A percentile compares a stretch with the other conserved stretches of the same genome.
phyloP scores from a whole-genome alignment of 2,888 invertebrate species.

The Cheilosia urbana region DNA sequence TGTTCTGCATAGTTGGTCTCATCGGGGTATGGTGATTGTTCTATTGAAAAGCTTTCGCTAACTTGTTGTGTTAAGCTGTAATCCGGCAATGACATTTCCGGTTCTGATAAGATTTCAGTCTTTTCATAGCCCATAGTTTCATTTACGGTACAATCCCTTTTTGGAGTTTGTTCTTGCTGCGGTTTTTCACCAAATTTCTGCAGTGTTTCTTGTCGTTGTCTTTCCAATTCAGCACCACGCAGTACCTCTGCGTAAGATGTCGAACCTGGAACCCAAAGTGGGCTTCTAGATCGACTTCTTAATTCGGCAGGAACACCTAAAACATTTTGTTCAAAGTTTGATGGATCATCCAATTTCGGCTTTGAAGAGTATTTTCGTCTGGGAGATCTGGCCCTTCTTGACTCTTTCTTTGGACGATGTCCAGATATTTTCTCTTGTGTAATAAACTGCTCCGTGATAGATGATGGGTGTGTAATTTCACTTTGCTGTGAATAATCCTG shows the following conservation, averaged over 20 bases:
- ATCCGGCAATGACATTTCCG: slow-evolving; percentile 19
- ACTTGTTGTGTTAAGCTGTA: slow-evolving; percentile 26
- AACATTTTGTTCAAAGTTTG: slow-evolving; percentile 15
- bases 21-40: slow-evolving; percentile 15
- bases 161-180: slow-evolving; percentile 7
- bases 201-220: slow-evolving; percentile 74
- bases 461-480: not conserved
- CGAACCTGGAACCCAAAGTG: slow-evolving; percentile 90
- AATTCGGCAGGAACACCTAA: slow-evolving; percentile 74
- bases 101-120: slow-evolving; percentile 3
- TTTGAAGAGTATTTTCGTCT: slow-evolving; percentile 44
- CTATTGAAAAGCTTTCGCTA: not conserved
- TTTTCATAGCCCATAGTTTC: slow-evolving; percentile 15
- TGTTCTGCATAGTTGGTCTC: slow-evolving; percentile 34
- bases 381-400: slow-evolving; percentile 61
- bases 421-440: slow-evolving; percentile 32
- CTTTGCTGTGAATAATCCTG: slow-evolving; percentile 16
- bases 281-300: slow-evolving; percentile 87
- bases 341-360: slow-evolving; percentile 14
- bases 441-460: slow-evolving; percentile 36
- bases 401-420: slow-evolving; percentile 28
- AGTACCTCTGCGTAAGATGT: slow-evolving; percentile 92
- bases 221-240: slow-evolving; percentile 85
- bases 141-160: not conserved
- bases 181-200: slow-evolving; percentile 53